Evolutionary conservation across 1,140 invertebrate genomes (phyloP).

Genomic region (Schlechtendalia chinensis): DNA sequence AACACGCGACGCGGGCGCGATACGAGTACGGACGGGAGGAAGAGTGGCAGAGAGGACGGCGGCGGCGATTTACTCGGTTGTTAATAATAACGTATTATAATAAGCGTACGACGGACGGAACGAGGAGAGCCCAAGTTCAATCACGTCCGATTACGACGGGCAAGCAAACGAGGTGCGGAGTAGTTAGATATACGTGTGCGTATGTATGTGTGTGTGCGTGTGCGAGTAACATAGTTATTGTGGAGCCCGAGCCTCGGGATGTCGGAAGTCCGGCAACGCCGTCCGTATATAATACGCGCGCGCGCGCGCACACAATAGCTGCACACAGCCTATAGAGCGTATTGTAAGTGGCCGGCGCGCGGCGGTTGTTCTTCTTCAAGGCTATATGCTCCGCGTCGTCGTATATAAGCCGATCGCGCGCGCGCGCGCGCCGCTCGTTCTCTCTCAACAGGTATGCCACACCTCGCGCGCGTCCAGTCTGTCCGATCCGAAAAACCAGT

Average conservation of each 20-base stretch:
- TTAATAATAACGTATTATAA: constrained; percentile 23
- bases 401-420: neutral
- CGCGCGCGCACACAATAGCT: constrained; percentile 28
- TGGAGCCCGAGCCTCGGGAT: neutral
- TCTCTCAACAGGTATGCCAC: constrained; percentile 48
- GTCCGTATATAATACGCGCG: constrained; percentile 9
- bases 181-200: neutral
- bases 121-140: constrained; percentile 25
- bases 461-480: constrained; percentile 47
- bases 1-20: no score
- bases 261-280: constrained; percentile 49
- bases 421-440: neutral
- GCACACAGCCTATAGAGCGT: no score
- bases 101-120: neutral
- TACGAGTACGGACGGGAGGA: neutral
- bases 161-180: constrained; percentile 30
- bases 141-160: constrained; percentile 47
- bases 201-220: neutral
- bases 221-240: constrained; percentile 39
- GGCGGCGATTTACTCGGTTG: constrained; percentile 39
- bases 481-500: constrained; percentile 48
- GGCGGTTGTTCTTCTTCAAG: constrained; percentile 48
- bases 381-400: constrained; percentile 9
- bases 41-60: neutral
- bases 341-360: constrained; percentile 35